A percentile compares a stretch with the other conserved stretches of the same genome.
Evolutionary conservation across 2,113 vertebrate genomes (phyloP).

Genomic region (Cyprinodon brontotheroides): DNA sequence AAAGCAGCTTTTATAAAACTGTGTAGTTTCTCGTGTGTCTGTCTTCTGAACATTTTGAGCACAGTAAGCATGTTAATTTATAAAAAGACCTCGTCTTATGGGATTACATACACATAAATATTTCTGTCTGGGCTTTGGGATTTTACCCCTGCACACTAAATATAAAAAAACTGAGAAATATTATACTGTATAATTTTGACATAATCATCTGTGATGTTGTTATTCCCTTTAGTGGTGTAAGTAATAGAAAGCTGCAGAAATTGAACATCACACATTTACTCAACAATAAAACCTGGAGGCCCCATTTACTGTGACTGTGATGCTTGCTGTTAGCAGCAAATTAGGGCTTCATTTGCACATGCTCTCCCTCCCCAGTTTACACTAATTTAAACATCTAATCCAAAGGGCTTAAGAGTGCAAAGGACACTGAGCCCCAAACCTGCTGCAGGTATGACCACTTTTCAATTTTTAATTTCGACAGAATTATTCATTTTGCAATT

Average conservation of each 20-base stretch:
- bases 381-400: too few species aligned
- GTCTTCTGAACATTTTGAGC: neutral
- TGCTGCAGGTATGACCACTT: too few species aligned
- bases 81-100: too few species aligned
- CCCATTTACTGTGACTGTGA: neutral
- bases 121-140: neutral
- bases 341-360: too few species aligned
- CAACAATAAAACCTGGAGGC: neutral
- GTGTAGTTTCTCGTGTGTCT: constrained; percentile 14
- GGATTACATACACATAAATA: neutral
- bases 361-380: too few species aligned
- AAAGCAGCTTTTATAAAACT: constrained; percentile 6
- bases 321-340: too few species aligned
- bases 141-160: neutral
- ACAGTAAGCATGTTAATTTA: neutral
- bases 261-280: neutral
- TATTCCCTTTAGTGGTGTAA: neutral
- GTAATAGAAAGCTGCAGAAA: neutral
- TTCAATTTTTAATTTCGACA: too few species aligned
- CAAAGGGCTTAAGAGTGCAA: too few species aligned
- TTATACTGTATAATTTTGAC: neutral
- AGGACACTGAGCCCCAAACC: too few species aligned
- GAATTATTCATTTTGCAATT: too few species aligned
- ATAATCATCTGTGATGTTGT: neutral
- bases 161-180: neutral